Conservation (phyloP, 1,140 invertebrate genomes). For the Caerostris extrusa region DNA sequence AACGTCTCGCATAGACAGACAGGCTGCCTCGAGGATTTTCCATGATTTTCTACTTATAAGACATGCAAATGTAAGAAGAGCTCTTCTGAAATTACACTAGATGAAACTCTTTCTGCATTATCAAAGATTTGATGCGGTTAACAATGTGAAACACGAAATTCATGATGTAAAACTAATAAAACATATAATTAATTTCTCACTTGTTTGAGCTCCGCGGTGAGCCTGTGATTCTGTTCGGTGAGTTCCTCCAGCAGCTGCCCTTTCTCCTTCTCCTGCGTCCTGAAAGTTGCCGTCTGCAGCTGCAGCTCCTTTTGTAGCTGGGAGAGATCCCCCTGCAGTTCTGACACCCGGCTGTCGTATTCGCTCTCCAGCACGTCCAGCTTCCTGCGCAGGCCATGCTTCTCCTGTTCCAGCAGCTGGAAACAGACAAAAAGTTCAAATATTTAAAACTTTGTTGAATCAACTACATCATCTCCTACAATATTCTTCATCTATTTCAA, state of each 20-base stretch:
- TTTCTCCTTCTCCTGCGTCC: constrained; percentile 90
- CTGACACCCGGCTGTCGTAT: constrained; percentile 92
- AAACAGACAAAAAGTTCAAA: constrained; percentile 79
- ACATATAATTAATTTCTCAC: constrained; percentile 80
- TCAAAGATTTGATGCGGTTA: no score
- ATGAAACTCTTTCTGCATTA: no score
- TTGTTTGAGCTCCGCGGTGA: constrained; percentile 93
- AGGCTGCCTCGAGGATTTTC: no score
- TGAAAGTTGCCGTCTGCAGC: constrained; percentile 85
- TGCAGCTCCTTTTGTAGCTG: constrained; percentile 85
- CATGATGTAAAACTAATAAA: no score
- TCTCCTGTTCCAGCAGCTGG: constrained; percentile 96
- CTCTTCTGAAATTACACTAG: no score
- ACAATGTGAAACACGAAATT: no score
- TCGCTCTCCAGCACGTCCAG: constrained; percentile 93
- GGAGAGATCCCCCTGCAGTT: constrained; percentile 92
- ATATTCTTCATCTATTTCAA: no score
- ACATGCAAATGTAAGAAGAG: no score
- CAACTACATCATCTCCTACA: no score
- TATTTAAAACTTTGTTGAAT: no score
- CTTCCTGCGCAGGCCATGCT: constrained; percentile 91
- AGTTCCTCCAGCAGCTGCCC: constrained; percentile 90
- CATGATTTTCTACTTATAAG: no score
- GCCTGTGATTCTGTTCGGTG: constrained; percentile 93
- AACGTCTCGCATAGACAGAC: no score